Percentiles rank a stretch among this genome's conserved stretches.
Conservation (phyloP, 1,140 invertebrate genomes). For the Anastatus disparis region DNA sequence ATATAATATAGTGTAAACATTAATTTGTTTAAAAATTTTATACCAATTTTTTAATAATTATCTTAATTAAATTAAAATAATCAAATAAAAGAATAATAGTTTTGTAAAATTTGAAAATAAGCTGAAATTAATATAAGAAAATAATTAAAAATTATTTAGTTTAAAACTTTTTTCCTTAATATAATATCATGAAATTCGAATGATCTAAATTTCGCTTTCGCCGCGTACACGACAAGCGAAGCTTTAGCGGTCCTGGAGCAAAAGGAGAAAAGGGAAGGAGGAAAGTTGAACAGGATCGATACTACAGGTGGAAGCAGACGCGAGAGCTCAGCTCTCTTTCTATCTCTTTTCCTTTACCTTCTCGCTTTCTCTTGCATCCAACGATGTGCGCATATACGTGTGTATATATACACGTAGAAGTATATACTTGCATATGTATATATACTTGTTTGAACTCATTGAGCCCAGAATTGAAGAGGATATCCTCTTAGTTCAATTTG, state of each 20-base stretch:
- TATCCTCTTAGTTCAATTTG: slow-evolving; percentile 6
- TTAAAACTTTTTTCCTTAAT: too few relatives aligned
- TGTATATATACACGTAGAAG: background rate
- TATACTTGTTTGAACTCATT: background rate
- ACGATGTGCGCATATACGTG: background rate
- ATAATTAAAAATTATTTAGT: too few relatives aligned
- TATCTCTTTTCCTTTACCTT: slow-evolving; percentile 11
- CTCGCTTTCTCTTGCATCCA: background rate
- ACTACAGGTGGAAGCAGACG: slow-evolving; percentile 17
- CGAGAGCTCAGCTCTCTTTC: slow-evolving; percentile 22
- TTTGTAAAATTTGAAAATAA: too few relatives aligned
- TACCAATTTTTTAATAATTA: too few relatives aligned
- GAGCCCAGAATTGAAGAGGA: slow-evolving; percentile 10
- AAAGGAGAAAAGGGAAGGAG: background rate
- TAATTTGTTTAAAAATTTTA: too few relatives aligned
- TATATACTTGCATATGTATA: background rate
- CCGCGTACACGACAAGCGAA: background rate
- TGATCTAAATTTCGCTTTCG: background rate
- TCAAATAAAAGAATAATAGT: too few relatives aligned
- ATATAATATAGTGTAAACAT: too few relatives aligned
- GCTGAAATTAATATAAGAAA: too few relatives aligned
- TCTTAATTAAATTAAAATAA: too few relatives aligned
- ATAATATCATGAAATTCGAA: slow-evolving; percentile 4
- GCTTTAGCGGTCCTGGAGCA: background rate
- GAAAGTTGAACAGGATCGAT: slow-evolving; percentile 6